These are phyloP conservation scores for Drosophila funebris DNA, from an alignment of 1,140 invertebrate species.

Conservation along the genomic window DNA sequence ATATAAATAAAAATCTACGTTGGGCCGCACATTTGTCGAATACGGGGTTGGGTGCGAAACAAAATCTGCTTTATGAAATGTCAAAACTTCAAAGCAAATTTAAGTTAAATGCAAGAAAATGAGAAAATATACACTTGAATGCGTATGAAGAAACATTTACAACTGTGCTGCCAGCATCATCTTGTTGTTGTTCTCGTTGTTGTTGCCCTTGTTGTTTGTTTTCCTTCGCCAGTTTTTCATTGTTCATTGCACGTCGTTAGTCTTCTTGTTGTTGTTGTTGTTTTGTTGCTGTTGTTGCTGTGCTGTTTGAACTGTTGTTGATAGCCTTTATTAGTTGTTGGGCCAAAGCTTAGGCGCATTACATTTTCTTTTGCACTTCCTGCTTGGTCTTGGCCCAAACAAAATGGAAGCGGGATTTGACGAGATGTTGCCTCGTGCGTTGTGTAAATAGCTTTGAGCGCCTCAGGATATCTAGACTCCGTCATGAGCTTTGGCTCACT, in stretches of 20 bases:
- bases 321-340: constrained; percentile 81
- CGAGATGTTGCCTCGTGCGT: constrained; percentile 34
- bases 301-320: constrained; percentile 80
- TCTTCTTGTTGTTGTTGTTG: constrained; percentile 17
- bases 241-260: constrained; percentile 50
- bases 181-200: constrained; percentile 36
- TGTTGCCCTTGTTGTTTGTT: constrained; percentile 34
- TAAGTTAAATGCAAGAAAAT: constrained; percentile 82
- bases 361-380: constrained; percentile 55
- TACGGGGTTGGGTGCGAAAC: constrained; percentile 23
- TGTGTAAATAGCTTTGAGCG: constrained; percentile 51
- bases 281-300: constrained; percentile 11
- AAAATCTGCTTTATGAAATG: constrained; percentile 81
- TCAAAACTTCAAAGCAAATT: constrained; percentile 83
- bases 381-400: constrained; percentile 25
- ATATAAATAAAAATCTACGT: constrained; percentile 46
- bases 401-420: constrained; percentile 10
- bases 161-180: constrained; percentile 31
- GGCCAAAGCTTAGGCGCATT: constrained; percentile 73
- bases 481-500: not conserved
- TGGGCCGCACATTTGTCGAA: not conserved
- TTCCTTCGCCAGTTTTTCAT: constrained; percentile 49
- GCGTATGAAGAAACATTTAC: constrained; percentile 60
- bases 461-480: not conserved
- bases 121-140: constrained; percentile 83